Evolutionary conservation across 2,888 invertebrate genomes (phyloP), one percentile per base, ranked within the genome.

Genomic region (Drosophila borborema): DNA sequence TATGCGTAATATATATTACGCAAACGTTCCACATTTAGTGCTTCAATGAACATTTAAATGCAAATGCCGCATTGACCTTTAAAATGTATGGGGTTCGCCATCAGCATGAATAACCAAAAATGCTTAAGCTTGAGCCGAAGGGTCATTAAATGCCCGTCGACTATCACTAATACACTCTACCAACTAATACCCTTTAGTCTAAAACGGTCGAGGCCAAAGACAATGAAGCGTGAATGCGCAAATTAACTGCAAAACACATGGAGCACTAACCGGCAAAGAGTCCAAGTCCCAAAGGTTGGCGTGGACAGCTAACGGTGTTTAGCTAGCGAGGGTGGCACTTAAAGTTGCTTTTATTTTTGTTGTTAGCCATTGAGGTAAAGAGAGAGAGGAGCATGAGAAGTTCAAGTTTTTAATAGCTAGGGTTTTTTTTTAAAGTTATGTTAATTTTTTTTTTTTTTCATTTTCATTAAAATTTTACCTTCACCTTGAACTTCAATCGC

Each of bases 1-100:
- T 10, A 45, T 67, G 46, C 72, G 62, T 41, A 51, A 16, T 34
- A 56, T n/a, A 3, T 41, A 55, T 55, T 55, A 55, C 28, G 31
- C 28, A 55, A 28, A 55, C 55, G 55, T 12, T 18, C 7, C 23
- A 28, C n/a, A 55, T 55, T 55, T 40, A 6, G 40, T 28, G 28
- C 23, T 12, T 40, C 66, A 77, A 65, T 64, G 60, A 76, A 23
- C 79, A 81, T 80, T 81, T 77, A 74, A 77, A 81, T 80, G 80
- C 77, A 81, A 82, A 82, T 81, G 66, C 31, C 31, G 9, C 28
- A 28, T 8, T 49, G 49, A 41, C 9, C 31, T 49, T 18, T 14
- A 31, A 49, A 38, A 59, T 46, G 46, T 45, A 49, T 51, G 34
- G 34, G n/a, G 54, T 54, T 55, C 18, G 49, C 20, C 59, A 68